Conservation (phyloP, 2,797 vertebrate genomes). For the Microcaecilia unicolor region DNA sequence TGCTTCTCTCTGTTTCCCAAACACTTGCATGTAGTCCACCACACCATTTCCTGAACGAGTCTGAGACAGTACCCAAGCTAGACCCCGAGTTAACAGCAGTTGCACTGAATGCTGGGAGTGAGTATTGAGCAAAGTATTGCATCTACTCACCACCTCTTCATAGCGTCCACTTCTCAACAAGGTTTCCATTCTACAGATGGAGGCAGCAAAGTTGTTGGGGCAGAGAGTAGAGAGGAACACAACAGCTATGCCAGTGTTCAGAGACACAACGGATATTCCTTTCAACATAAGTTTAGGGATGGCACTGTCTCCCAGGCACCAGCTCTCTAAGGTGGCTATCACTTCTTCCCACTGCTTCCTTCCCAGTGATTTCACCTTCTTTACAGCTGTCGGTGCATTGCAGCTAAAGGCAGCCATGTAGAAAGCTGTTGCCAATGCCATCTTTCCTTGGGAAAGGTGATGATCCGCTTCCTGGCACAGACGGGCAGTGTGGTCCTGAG, state of each 20-base stretch:
- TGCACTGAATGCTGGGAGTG: constrained; percentile 20
- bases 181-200: constrained; percentile 70
- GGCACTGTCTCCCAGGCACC: constrained; percentile 50
- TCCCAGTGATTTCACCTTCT: constrained; percentile 53
- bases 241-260: constrained; percentile 63
- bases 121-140: constrained; percentile 49
- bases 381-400: constrained; percentile 51
- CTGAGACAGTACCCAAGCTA: constrained; percentile 66
- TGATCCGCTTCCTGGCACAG: constrained; percentile 69
- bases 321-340: constrained; percentile 61
- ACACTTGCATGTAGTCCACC: constrained; percentile 69
- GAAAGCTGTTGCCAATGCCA: constrained; percentile 54
- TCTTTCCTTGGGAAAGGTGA: constrained; percentile 49
- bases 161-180: constrained; percentile 50
- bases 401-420: constrained; percentile 76
- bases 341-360: constrained; percentile 25
- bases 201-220: constrained; percentile 64
- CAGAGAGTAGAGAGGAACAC: constrained; percentile 72
- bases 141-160: constrained; percentile 59
- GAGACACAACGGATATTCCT: constrained; percentile 29
- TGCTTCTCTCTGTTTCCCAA: constrained; percentile 35
- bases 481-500: constrained; percentile 34
- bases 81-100: constrained; percentile 64
- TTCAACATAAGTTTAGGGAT: constrained; percentile 47
- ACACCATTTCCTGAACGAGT: constrained; percentile 35